Evolutionary conservation across 2,797 vertebrate species (phyloP).

Genomic region (Pempheris klunzingeri): DNA sequence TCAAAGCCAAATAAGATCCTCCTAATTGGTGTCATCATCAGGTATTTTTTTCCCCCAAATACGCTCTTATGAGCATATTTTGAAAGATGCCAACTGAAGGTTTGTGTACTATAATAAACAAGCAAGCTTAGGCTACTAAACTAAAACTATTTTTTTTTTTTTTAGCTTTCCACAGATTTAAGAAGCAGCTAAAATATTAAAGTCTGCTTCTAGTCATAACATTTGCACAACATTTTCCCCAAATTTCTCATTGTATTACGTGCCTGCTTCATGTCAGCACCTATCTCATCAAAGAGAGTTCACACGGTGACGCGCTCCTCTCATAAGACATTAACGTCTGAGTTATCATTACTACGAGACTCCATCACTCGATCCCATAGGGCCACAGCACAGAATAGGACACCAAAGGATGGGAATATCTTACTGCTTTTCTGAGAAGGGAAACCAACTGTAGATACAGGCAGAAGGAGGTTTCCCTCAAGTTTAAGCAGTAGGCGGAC

Average conservation of each 20-base stretch:
- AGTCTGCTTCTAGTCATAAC: neutral
- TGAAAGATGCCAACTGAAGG: neutral
- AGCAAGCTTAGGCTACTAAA: neutral
- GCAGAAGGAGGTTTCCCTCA: conserved; percentile 5
- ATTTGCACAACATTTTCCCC: conserved; percentile 1
- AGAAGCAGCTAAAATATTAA: neutral
- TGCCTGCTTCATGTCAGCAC: neutral
- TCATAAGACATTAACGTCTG: neutral
- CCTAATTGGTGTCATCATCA: too few species aligned
- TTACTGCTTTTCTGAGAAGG: neutral
- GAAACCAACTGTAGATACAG: neutral
- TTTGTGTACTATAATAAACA: neutral
- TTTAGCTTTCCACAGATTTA: neutral
- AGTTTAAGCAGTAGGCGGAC: neutral
- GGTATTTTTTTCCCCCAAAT: neutral
- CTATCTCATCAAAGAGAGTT: neutral
- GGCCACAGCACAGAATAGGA: neutral
- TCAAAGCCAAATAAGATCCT: neutral
- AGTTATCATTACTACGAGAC: neutral
- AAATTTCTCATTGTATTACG: neutral
- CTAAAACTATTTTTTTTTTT: neutral
- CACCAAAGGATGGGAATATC: neutral
- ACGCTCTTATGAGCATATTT: neutral
- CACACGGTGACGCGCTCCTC: neutral
- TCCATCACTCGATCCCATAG: neutral